phyloP scores from a whole-genome alignment of 2,113 vertebrate species.

The Psittacula cyanocephala region DNA sequence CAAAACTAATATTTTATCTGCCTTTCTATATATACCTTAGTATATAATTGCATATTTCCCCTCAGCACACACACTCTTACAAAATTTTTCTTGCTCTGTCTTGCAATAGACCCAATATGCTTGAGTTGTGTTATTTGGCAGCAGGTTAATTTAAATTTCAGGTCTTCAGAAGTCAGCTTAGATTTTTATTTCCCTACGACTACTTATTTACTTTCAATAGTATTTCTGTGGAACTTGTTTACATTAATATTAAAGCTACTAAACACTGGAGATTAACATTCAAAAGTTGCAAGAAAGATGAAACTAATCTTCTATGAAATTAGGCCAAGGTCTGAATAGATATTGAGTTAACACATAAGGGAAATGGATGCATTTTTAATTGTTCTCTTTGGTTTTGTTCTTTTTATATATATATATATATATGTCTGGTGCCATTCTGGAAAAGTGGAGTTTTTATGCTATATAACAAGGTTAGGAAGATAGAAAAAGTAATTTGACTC shows the following conservation, averaged over 20 bases:
- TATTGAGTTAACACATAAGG: slow-evolving; percentile 31
- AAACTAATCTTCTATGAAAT: slow-evolving; percentile 67
- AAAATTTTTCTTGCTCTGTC: not conserved
- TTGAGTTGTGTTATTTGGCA: not conserved
- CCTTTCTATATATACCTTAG: not conserved
- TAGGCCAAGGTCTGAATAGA: slow-evolving; percentile 57
- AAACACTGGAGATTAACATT: slow-evolving; percentile 42
- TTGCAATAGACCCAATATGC: not conserved
- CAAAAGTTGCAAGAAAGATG: slow-evolving; percentile 18
- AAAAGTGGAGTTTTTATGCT: not conserved
- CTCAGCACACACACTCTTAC: not conserved
- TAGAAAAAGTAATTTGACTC: not conserved
- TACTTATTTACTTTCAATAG: slow-evolving; percentile 7
- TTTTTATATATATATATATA: not conserved
- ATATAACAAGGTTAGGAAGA: not conserved
- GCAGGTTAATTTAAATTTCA: not conserved
- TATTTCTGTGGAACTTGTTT: slow-evolving; percentile 15
- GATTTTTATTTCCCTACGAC: not conserved
- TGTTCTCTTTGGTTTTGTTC: slow-evolving; percentile 14
- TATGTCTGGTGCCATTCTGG: not conserved
- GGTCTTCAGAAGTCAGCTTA: not conserved
- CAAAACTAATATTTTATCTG: not conserved
- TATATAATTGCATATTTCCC: not conserved
- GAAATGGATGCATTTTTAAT: slow-evolving; percentile 41
- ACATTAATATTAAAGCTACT: slow-evolving; percentile 40